Conservation (phyloP, 2,888 invertebrate genomes). For the Metallyticus violacea region DNA sequence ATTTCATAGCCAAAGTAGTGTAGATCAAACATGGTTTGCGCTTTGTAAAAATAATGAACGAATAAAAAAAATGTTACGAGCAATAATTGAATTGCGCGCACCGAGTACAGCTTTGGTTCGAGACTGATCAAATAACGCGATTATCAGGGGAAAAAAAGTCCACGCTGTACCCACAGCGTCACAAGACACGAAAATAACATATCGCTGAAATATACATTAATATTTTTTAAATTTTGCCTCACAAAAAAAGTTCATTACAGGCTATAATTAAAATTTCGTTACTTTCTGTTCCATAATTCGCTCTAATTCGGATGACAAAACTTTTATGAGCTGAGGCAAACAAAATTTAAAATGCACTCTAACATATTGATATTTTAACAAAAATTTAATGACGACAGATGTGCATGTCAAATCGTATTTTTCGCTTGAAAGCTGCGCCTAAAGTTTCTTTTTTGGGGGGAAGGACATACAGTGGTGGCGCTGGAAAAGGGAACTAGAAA, state of each 20-base stretch:
- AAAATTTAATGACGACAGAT: not conserved
- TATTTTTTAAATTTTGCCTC: not conserved
- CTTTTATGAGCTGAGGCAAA: not conserved
- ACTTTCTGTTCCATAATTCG: not conserved
- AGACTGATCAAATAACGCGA: not conserved
- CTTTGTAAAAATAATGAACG: not conserved
- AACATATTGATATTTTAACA: not conserved
- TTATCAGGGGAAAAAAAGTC: not conserved
- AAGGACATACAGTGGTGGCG: too few relatives aligned
- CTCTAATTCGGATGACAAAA: not conserved
- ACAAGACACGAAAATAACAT: not conserved
- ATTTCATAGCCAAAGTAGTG: not conserved
- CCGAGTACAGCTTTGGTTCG: not conserved
- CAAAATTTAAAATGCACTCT: not conserved
- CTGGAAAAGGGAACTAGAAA: not conserved
- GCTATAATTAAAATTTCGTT: not conserved
- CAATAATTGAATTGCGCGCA: not conserved
- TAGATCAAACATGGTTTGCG: not conserved
- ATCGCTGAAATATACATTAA: not conserved
- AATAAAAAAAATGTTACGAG: not conserved
- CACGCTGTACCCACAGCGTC: not conserved
- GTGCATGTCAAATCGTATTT: not conserved
- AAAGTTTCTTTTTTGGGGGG: not conserved
- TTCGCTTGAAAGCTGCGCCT: not conserved
- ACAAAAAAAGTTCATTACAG: not conserved